phyloP scores from a whole-genome alignment of 2,888 invertebrate species.

The Drosophila tanythrix region DNA sequence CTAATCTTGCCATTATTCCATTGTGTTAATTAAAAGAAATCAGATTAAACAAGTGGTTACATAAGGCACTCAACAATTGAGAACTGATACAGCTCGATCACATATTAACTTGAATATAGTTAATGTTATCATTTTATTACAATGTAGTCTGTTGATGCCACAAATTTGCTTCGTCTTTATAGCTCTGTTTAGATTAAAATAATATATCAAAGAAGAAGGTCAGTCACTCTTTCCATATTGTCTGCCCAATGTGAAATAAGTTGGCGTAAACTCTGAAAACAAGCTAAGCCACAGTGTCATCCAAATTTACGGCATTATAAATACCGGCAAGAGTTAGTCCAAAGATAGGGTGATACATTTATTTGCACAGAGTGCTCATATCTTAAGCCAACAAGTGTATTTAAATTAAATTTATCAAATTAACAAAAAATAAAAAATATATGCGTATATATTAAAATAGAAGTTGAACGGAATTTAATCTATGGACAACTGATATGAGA shows the following conservation, averaged over 20 bases:
- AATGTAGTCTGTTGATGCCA: background rate
- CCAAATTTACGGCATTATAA: constrained; percentile 25
- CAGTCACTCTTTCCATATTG: constrained; percentile 13
- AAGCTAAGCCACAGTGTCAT: constrained; percentile 7
- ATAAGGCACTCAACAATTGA: background rate
- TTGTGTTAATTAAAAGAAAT: background rate
- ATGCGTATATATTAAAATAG: background rate
- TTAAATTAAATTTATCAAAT: constrained; percentile 8
- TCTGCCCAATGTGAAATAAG: background rate
- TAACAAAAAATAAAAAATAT: background rate
- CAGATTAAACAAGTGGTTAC: background rate
- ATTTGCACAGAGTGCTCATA: constrained; percentile 3
- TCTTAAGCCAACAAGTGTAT: constrained; percentile 3
- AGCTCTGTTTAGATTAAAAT: background rate
- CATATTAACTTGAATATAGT: background rate
- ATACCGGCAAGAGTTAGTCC: background rate
- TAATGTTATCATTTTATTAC: background rate
- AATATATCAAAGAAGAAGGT: background rate
- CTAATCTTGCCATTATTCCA: constrained; percentile 20
- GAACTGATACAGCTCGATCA: background rate
- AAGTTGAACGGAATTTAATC: constrained; percentile 20
- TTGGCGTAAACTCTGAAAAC: background rate
- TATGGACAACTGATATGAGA: constrained; percentile 31
- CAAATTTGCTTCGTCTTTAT: background rate
- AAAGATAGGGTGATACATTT: background rate